Percentiles rank a stretch among this genome's conserved stretches.
Conservation (phyloP, 2,888 invertebrate genomes). For the Dolomedes plantarius region DNA sequence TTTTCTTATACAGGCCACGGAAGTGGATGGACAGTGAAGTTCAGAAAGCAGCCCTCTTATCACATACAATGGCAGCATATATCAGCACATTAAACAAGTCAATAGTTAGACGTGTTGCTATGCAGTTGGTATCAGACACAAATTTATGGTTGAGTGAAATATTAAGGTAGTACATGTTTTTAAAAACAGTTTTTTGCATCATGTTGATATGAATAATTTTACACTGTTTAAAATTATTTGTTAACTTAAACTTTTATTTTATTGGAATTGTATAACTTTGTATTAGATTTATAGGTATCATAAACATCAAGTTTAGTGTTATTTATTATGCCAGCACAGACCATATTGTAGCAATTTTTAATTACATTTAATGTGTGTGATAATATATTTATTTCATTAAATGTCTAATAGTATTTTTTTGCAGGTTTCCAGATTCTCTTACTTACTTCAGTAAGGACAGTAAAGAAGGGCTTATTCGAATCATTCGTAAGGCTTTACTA, state of each 20-base stretch:
- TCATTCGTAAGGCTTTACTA: slow-evolving; percentile 87
- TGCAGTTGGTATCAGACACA: slow-evolving; percentile 89
- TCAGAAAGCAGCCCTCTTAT: slow-evolving; percentile 81
- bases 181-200: too few relatives aligned
- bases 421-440: slow-evolving; percentile 87
- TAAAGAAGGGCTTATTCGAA: slow-evolving; percentile 88
- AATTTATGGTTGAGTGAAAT: slow-evolving; percentile 91
- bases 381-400: too few relatives aligned
- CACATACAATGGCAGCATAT: slow-evolving; percentile 92
- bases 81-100: slow-evolving; percentile 88
- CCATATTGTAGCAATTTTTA: too few relatives aligned
- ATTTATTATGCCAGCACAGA: too few relatives aligned
- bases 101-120: slow-evolving; percentile 87
- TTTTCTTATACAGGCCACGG: slow-evolving; percentile 36
- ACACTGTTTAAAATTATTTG: too few relatives aligned
- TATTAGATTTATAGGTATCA: too few relatives aligned
- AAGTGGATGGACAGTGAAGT: slow-evolving; percentile 62
- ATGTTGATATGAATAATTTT: too few relatives aligned
- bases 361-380: too few relatives aligned
- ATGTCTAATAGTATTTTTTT: too few relatives aligned
- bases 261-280: too few relatives aligned
- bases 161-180: slow-evolving; percentile 82
- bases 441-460: slow-evolving; percentile 93
- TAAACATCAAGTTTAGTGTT: too few relatives aligned
- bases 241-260: too few relatives aligned